Conservation (phyloP, 2,113 vertebrate species). For the Aythya baeri region DNA sequence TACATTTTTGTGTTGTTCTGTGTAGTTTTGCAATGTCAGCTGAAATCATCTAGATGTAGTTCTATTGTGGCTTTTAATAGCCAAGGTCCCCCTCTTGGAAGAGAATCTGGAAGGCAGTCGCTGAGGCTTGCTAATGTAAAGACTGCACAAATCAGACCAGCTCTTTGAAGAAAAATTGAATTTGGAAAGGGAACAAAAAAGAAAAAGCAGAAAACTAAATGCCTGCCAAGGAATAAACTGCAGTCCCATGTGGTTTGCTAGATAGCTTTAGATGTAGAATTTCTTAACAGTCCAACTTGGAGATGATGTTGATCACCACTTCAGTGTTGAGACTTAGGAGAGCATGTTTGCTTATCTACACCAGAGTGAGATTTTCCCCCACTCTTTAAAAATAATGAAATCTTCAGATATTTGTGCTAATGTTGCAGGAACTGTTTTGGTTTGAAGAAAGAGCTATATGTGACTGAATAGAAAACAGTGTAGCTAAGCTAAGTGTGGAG, state of each 20-base stretch:
- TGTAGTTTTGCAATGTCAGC: not conserved
- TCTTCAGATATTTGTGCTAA: not conserved
- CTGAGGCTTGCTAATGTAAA: not conserved
- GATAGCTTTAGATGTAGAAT: not conserved
- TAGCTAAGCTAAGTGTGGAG: not conserved
- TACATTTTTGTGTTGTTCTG: not conserved
- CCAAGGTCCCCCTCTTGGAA: not conserved
- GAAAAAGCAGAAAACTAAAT: not conserved
- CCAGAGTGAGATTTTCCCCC: not conserved
- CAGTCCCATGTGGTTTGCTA: not conserved
- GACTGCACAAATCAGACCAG: not conserved
- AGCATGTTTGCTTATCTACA: not conserved
- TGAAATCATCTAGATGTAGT: not conserved
- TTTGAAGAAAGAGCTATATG: not conserved
- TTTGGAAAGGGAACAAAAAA: not conserved
- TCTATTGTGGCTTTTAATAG: not conserved
- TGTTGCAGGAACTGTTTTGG: not conserved
- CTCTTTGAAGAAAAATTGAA: not conserved
- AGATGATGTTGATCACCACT: not conserved
- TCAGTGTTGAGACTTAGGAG: not conserved
- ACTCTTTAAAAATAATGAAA: not conserved
- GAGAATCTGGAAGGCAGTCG: not conserved
- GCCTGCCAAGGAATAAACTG: not conserved
- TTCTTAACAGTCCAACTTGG: not conserved
- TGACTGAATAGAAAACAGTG: not conserved